A percentile compares a stretch with the other conserved stretches of the same genome.
Evolutionary conservation across 1,140 invertebrate genomes (phyloP).

Genomic region (Patella vulgata): DNA sequence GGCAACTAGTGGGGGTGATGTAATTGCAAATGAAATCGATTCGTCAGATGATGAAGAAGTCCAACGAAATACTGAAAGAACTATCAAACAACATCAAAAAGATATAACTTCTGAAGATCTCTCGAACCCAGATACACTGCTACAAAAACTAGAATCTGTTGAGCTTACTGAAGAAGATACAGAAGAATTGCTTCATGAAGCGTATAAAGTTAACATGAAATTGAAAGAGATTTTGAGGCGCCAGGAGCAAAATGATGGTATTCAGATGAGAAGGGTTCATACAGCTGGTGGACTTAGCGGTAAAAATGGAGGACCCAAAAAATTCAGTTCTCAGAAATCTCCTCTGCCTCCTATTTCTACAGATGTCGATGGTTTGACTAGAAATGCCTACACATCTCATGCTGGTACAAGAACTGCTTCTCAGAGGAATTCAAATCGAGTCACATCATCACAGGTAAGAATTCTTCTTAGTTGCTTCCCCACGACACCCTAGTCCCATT

Average conservation of each 20-base stretch:
- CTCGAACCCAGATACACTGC: conserved; percentile 38
- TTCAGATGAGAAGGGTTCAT: neutral
- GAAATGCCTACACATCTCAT: neutral
- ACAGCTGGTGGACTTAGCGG: neutral
- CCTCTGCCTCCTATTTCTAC: neutral
- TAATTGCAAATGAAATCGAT: no score
- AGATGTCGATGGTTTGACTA: neutral
- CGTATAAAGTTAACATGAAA: conserved; percentile 50
- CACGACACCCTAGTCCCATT: no score
- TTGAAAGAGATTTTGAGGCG: conserved; percentile 43
- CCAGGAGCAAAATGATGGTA: conserved; percentile 26
- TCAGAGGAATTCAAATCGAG: neutral
- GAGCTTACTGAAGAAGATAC: conserved; percentile 53
- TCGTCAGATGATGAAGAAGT: no score
- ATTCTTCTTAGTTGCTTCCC: no score
- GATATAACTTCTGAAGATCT: conserved; percentile 17
- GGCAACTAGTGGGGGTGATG: no score
- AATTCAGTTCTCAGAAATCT: neutral
- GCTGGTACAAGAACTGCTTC: neutral
- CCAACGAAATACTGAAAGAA: no score
- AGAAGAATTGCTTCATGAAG: conserved; percentile 46
- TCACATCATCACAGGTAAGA: no score
- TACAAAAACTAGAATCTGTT: conserved; percentile 42
- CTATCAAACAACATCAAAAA: no score
- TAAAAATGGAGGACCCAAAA: neutral